Percentiles rank a stretch among this genome's conserved stretches.
Conservation (phyloP, 2,797 vertebrate species). For the Perodicticus potto region DNA sequence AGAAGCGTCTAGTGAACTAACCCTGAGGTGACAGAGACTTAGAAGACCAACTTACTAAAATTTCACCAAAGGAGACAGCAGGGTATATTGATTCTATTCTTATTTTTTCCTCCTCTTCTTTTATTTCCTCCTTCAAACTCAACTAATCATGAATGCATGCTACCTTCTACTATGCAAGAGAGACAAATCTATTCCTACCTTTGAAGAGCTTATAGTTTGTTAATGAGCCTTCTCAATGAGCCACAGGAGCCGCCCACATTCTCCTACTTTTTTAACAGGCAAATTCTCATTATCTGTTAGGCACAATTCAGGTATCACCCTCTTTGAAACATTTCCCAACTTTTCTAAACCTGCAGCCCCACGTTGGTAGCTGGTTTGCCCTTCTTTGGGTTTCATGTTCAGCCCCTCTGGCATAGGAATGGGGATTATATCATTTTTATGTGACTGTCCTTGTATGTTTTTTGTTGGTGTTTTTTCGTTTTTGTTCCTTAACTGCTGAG, state of each 20-base stretch:
- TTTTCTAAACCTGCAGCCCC: too few relatives aligned
- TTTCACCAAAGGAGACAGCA: not conserved
- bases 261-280: too few relatives aligned
- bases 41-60: not conserved
- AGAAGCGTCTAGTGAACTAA: slow-evolving; percentile 61
- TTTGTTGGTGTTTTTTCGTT: slow-evolving; percentile 63
- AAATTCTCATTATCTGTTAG: too few relatives aligned
- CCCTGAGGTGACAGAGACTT: not conserved
- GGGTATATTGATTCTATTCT: slow-evolving; percentile 26
- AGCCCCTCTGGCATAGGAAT: too few relatives aligned
- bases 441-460: too few relatives aligned
- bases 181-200: not conserved
- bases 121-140: slow-evolving; percentile 22
- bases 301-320: too few relatives aligned
- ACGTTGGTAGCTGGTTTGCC: too few relatives aligned
- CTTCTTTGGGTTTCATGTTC: too few relatives aligned
- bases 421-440: too few relatives aligned
- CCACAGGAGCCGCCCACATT: too few relatives aligned
- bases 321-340: too few relatives aligned
- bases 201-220: slow-evolving; percentile 32
- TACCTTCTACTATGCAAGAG: slow-evolving; percentile 13
- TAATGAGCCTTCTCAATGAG: too few relatives aligned
- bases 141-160: not conserved
- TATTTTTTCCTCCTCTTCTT: not conserved
- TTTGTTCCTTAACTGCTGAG: slow-evolving; percentile 77